Conservation (phyloP, 2,113 vertebrate species). For the Antechinus flavipes region DNA sequence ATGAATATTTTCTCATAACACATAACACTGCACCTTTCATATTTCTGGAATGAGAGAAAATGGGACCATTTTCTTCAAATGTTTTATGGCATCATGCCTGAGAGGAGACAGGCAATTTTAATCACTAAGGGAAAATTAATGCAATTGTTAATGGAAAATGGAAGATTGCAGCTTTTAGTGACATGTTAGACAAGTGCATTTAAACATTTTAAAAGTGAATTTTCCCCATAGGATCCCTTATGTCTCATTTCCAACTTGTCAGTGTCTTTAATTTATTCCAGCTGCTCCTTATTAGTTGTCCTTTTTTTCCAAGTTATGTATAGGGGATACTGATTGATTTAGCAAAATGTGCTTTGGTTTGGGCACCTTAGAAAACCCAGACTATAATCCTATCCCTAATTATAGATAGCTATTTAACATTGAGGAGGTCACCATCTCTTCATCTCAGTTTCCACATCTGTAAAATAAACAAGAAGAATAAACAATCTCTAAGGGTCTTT, state of each 20-base stretch:
- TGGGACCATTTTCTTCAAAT: slow-evolving; percentile 48
- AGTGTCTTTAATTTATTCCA: slow-evolving; percentile 56
- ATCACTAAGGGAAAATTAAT: slow-evolving; percentile 66
- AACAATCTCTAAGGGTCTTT: neutral
- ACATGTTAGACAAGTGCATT: slow-evolving; percentile 69
- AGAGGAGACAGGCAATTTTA: slow-evolving; percentile 69
- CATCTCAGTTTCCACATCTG: neutral
- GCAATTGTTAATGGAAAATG: slow-evolving; percentile 61
- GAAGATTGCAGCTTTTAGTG: slow-evolving; percentile 73
- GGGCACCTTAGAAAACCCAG: neutral
- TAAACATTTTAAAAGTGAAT: slow-evolving; percentile 70
- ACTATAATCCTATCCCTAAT: neutral
- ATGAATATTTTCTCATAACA: slow-evolving; percentile 47
- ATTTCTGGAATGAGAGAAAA: slow-evolving; percentile 45
- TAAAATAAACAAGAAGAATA: neutral
- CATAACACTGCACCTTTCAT: slow-evolving; percentile 30
- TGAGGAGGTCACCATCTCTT: neutral
- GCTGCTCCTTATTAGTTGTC: slow-evolving; percentile 47
- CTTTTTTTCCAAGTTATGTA: slow-evolving; percentile 21
- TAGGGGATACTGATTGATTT: neutral
- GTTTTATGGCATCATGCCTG: slow-evolving; percentile 44
- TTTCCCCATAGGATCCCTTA: slow-evolving; percentile 4
- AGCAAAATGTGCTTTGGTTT: neutral
- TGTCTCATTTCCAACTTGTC: slow-evolving; percentile 58
- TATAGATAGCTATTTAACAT: neutral